Evolutionary conservation across 2,888 invertebrate genomes (phyloP).

Genomic region (Malthinus flaveolus): DNA sequence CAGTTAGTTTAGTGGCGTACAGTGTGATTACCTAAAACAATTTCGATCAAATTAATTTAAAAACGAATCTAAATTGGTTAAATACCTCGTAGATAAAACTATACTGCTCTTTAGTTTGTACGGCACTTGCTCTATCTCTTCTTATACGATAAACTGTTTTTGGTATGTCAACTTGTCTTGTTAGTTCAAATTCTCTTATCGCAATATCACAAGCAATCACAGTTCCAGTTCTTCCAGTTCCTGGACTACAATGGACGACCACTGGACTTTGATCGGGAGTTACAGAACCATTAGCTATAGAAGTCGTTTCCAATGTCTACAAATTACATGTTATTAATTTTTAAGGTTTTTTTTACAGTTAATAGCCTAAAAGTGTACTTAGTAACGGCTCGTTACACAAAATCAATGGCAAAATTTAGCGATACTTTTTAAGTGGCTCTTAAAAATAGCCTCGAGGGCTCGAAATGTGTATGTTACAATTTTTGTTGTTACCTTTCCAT

Average conservation of each 20-base stretch:
- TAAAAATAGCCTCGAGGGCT: no score
- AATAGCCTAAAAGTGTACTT: not conserved
- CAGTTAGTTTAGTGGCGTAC: slow-evolving; percentile 83
- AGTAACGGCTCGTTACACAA: no score
- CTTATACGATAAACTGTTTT: slow-evolving; percentile 82
- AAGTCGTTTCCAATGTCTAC: not conserved
- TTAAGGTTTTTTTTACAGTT: slow-evolving; percentile 2
- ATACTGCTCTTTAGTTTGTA: slow-evolving; percentile 91
- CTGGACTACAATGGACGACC: slow-evolving; percentile 84
- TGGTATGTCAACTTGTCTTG: slow-evolving; percentile 81
- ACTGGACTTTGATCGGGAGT: slow-evolving; percentile 66
- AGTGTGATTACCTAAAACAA: slow-evolving; percentile 73
- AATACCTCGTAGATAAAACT: slow-evolving; percentile 86
- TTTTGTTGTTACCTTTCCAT: slow-evolving; percentile 16
- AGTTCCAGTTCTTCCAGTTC: slow-evolving; percentile 88
- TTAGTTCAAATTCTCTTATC: slow-evolving; percentile 83
- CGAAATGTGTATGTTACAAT: not conserved
- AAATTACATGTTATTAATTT: not conserved
- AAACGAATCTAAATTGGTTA: not conserved
- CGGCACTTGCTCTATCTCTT: slow-evolving; percentile 85
- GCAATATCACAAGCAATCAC: slow-evolving; percentile 84
- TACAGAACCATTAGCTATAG: slow-evolving; percentile 35
- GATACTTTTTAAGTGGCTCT: no score
- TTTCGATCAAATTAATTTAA: slow-evolving; percentile 17
- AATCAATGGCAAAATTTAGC: no score